Percentiles rank a stretch among this genome's conserved stretches.
These are phyloP conservation scores for Nymphalis polychloros DNA, from an alignment of 2,888 invertebrate genomes.

Conservation along the genomic window DNA sequence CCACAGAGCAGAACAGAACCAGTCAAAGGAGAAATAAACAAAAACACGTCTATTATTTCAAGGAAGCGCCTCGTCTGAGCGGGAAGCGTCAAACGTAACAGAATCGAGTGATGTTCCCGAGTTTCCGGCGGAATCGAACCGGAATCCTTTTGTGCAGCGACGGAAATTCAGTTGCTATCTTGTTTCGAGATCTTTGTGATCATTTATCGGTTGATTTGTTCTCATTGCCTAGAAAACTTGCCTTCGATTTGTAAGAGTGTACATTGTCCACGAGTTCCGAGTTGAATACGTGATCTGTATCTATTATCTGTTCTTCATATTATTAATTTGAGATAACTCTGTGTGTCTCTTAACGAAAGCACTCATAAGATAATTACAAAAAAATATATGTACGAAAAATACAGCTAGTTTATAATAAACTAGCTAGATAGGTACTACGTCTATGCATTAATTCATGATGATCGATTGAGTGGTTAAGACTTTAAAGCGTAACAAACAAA, in stretches of 20 bases:
- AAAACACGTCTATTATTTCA: conserved; percentile 4
- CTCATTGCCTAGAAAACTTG: conserved; percentile 2
- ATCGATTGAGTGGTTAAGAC: no score
- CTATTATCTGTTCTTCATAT: no score
- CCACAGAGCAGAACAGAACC: not conserved
- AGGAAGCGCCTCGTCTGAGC: conserved; percentile 1
- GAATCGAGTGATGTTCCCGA: conserved; percentile 10
- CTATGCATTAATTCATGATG: no score
- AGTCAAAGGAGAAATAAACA: not conserved
- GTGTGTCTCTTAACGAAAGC: no score
- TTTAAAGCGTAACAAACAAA: no score
- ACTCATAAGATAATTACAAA: no score
- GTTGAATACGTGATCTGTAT: no score
- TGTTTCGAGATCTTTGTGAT: not conserved
- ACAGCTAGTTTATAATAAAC: no score
- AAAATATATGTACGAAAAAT: no score
- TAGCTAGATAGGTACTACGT: no score
- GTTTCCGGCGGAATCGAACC: conserved; percentile 21
- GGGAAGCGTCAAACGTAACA: conserved; percentile 10
- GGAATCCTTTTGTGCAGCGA: conserved; percentile 20
- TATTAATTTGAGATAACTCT: no score
- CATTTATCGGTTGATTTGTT: conserved; percentile 17
- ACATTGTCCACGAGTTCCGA: no score
- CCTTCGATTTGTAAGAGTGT: not conserved
- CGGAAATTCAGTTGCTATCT: conserved; percentile 26